phyloP scores from a whole-genome alignment of 2,797 vertebrate genomes.

The Pseudochaenichthys georgianus region DNA sequence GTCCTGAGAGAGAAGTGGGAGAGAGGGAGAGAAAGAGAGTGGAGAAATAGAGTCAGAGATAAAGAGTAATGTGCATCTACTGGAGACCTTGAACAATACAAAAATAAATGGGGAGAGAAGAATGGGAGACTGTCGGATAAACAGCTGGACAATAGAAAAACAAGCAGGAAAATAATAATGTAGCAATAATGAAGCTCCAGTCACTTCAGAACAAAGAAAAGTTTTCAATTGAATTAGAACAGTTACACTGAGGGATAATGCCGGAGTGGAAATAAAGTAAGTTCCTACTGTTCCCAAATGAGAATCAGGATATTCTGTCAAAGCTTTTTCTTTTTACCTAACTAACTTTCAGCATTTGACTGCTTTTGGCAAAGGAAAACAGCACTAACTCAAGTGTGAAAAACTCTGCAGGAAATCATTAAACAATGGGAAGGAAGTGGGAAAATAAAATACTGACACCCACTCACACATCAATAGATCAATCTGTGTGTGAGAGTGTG shows the following conservation, averaged over 20 bases:
- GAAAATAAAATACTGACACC: slow-evolving; percentile 69
- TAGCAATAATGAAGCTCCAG: slow-evolving; percentile 50
- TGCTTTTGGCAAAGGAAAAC: slow-evolving; percentile 78
- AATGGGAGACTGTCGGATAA: slow-evolving; percentile 44
- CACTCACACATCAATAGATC: slow-evolving; percentile 83
- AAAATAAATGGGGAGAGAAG: slow-evolving; percentile 40
- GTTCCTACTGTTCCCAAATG: slow-evolving; percentile 74
- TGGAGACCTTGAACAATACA: slow-evolving; percentile 35
- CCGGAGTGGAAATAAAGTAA: slow-evolving; percentile 61
- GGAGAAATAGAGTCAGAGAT: slow-evolving; percentile 18
- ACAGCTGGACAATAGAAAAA: slow-evolving; percentile 56
- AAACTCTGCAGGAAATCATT: slow-evolving; percentile 79
- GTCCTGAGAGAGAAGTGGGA: slow-evolving; percentile 64
- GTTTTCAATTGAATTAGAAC: slow-evolving; percentile 66
- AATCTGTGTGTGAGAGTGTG: slow-evolving; percentile 56
- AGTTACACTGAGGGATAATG: slow-evolving; percentile 61
- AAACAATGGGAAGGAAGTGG: slow-evolving; percentile 70
- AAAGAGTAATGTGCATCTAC: slow-evolving; percentile 39
- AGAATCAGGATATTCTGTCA: slow-evolving; percentile 76
- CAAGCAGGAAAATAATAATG: slow-evolving; percentile 54
- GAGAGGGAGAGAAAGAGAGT: slow-evolving; percentile 7
- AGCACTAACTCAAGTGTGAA: slow-evolving; percentile 74
- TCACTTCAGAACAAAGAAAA: slow-evolving; percentile 64
- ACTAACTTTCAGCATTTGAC: slow-evolving; percentile 77
- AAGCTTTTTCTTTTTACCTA: slow-evolving; percentile 56